Evolutionary conservation across 2,888 invertebrate species (phyloP).

Genomic region (Anthrax anthrax): DNA sequence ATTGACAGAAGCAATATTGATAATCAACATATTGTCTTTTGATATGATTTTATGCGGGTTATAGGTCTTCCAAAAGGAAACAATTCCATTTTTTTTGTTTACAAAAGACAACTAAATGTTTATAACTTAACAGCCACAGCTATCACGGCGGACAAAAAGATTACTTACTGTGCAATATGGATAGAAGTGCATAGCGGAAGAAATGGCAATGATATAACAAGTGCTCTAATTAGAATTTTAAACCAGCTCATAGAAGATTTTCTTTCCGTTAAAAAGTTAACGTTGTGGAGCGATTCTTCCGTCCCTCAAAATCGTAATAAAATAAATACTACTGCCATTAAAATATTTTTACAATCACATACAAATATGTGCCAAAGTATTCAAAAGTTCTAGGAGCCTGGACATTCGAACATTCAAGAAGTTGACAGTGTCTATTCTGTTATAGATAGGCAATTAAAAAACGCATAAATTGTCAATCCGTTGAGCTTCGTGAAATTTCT

Average conservation of each 20-base stretch:
- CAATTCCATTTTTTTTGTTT: not conserved
- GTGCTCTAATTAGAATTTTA: not conserved
- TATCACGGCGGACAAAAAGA: not conserved
- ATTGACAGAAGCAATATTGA: not conserved
- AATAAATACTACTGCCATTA: slow-evolving; percentile 1
- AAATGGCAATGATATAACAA: not conserved
- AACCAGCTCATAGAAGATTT: not conserved
- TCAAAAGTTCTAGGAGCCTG: not conserved
- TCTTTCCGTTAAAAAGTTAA: not conserved
- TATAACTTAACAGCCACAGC: not conserved
- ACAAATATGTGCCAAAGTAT: not conserved
- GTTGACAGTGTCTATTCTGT: not conserved
- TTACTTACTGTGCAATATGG: slow-evolving; percentile 1
- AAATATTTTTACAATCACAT: not conserved
- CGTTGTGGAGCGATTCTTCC: not conserved
- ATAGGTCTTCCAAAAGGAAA: not conserved
- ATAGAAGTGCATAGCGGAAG: not conserved
- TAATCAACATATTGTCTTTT: not conserved
- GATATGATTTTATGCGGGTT: not conserved
- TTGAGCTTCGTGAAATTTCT: not conserved
- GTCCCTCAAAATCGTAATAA: slow-evolving; percentile 1
- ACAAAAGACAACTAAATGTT: not conserved
- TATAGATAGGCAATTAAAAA: not conserved
- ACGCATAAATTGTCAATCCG: not conserved
- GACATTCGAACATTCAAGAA: not conserved